phyloP scores from a whole-genome alignment of 2,797 vertebrate species.

The Apogon hyalosoma region DNA sequence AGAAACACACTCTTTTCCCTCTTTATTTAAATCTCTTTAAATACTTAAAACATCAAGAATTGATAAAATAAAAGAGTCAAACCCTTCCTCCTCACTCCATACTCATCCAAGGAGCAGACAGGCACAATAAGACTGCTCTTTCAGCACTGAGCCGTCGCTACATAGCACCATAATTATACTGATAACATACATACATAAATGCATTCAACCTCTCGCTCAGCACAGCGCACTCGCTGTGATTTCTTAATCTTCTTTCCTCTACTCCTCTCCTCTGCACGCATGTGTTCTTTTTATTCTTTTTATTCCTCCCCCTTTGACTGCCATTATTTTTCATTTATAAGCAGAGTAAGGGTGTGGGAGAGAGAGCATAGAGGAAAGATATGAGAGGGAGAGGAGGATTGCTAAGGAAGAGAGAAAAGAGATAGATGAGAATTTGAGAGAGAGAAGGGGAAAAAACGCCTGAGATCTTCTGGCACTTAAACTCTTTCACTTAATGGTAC shows the following conservation, averaged over 20 bases:
- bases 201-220: slow-evolving; percentile 80
- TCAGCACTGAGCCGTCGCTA: slow-evolving; percentile 78
- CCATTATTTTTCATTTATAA: slow-evolving; percentile 91
- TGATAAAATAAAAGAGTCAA: slow-evolving; percentile 55
- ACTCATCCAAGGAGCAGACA: slow-evolving; percentile 74
- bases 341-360: slow-evolving; percentile 61
- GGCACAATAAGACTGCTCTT: slow-evolving; percentile 82
- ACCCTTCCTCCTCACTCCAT: slow-evolving; percentile 57
- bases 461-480: slow-evolving; percentile 92
- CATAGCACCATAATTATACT: slow-evolving; percentile 81
- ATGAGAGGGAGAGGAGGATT: slow-evolving; percentile 36
- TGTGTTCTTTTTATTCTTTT: slow-evolving; percentile 78
- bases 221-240: slow-evolving; percentile 78
- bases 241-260: slow-evolving; percentile 83
- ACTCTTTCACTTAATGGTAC: slow-evolving; percentile 92
- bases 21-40: slow-evolving; percentile 66
- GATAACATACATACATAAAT: slow-evolving; percentile 85
- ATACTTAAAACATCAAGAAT: slow-evolving; percentile 66
- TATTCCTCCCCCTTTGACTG: slow-evolving; percentile 80
- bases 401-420: slow-evolving; percentile 41
- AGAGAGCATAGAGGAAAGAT: slow-evolving; percentile 65
- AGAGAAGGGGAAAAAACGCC: slow-evolving; percentile 75
- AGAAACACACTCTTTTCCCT: slow-evolving; percentile 28
- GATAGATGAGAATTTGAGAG: slow-evolving; percentile 67
- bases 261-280: slow-evolving; percentile 69